Percentiles rank a stretch among this genome's conserved stretches.
phyloP scores from a whole-genome alignment of 92 coral and sea anemone species.

The Umimayanthus kanabou region DNA sequence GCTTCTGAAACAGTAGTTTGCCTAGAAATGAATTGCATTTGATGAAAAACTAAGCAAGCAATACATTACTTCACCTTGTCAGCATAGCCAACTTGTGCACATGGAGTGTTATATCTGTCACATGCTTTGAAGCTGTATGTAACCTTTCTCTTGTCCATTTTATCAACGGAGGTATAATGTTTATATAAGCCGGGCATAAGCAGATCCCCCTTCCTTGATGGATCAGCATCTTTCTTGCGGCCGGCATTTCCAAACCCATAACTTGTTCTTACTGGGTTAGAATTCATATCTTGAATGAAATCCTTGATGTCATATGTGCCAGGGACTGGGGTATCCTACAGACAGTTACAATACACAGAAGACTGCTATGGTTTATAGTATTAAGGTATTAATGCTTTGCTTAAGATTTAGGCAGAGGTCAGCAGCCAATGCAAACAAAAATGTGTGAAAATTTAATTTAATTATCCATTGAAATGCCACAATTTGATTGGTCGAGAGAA shows the following conservation, averaged over 20 bases:
- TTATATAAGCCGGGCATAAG: conserved; percentile 95
- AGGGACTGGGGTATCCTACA: conserved; percentile 96
- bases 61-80: conserved; percentile 71
- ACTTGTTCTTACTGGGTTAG: conserved; percentile 76
- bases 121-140: conserved; percentile 85
- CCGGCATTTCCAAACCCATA: conserved; percentile 96
- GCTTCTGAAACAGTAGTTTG: neutral
- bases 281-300: conserved; percentile 78
- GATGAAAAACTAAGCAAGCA: neutral
- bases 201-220: conserved; percentile 74
- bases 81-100: conserved; percentile 86
- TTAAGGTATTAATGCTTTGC: neutral
- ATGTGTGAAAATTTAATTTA: no score
- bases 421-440: no score
- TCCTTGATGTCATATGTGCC: conserved; percentile 86
- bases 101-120: conserved; percentile 84
- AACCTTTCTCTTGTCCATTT: conserved; percentile 68
- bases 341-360: no score
- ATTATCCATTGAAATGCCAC: no score
- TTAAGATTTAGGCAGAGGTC: no score
- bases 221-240: conserved; percentile 87
- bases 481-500: no score
- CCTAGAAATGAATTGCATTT: neutral
- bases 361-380: no score
- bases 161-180: conserved; percentile 74